Evolutionary conservation across 2,113 vertebrate species (phyloP).

Genomic region (Oreochromis tanganicae): DNA sequence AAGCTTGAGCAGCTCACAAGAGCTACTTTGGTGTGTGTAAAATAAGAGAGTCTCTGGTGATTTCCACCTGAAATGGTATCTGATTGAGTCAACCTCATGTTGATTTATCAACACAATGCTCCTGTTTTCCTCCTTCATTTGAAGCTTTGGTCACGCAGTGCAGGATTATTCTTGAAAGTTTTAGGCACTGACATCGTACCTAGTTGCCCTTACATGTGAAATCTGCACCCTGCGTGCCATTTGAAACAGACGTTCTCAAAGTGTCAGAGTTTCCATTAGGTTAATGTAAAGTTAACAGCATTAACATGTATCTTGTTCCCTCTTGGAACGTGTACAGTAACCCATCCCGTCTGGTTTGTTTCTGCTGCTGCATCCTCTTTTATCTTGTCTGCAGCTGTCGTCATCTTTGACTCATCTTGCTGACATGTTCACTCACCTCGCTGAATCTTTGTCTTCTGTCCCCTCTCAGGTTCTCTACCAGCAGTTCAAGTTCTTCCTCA

Average conservation of each 20-base stretch:
- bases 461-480: slow-evolving; percentile 93
- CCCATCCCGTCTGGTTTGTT: slow-evolving; percentile 17
- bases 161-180: not conserved
- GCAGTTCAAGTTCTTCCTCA: slow-evolving; percentile 99
- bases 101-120: not conserved
- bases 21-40: not conserved
- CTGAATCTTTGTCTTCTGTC: not conserved
- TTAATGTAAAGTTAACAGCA: slow-evolving; percentile 44
- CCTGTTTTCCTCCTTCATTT: not conserved
- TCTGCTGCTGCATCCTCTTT: not conserved
- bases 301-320: slow-evolving; percentile 34
- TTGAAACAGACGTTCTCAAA: slow-evolving; percentile 12
- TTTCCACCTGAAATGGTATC: not conserved
- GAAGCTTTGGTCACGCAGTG: not conserved
- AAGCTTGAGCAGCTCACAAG: not conserved
- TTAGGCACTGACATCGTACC: not conserved
- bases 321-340: slow-evolving; percentile 16
- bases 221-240: not conserved
- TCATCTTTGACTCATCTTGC: slow-evolving; percentile 29
- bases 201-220: not conserved
- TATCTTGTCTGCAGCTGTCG: slow-evolving; percentile 33
- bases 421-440: not conserved
- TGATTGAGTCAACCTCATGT: not conserved
- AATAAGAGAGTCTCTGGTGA: not conserved
- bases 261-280: slow-evolving; percentile 51